Percentiles rank a stretch among this genome's conserved stretches.
Conservation (phyloP, 2,113 vertebrate genomes). For the Lepidothrix coronata region DNA sequence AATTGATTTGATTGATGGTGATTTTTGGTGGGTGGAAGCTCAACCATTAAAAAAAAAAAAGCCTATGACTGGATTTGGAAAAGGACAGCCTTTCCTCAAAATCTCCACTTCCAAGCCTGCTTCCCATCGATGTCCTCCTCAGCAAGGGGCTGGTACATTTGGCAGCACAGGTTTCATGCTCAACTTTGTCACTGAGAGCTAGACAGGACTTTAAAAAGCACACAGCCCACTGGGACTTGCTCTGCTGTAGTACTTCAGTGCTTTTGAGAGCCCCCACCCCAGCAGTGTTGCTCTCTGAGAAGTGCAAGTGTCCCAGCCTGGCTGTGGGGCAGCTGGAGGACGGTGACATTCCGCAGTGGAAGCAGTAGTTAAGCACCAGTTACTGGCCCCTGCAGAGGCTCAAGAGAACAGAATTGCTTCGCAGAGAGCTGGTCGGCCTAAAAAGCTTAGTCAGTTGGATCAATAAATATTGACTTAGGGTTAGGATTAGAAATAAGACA, state of each 20-base stretch:
- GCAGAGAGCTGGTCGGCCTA: constrained; percentile 3
- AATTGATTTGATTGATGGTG: background rate
- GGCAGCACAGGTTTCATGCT: constrained; percentile 57
- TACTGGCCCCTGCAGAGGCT: constrained; percentile 54
- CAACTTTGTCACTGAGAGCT: background rate
- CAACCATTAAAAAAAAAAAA: background rate
- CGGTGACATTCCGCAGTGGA: constrained; percentile 6
- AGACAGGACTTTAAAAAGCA: background rate
- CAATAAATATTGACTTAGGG: constrained; percentile 51
- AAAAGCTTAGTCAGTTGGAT: constrained; percentile 57
- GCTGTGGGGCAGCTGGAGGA: constrained; percentile 5
- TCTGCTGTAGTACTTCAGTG: background rate
- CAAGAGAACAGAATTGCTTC: constrained; percentile 44
- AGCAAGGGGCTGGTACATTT: background rate
- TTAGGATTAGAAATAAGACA: constrained; percentile 57
- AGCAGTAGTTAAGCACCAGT: constrained; percentile 59
- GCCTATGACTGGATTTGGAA: background rate
- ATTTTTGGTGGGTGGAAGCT: background rate
- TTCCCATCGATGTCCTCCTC: background rate
- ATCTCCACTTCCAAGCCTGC: background rate
- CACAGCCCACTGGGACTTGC: background rate
- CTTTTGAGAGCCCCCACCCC: constrained; percentile 1
- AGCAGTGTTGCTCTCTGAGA: background rate
- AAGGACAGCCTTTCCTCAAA: background rate
- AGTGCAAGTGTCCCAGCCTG: constrained; percentile 1